Base-by-base conservation (phyloP, 2,797 vertebrate species). In the Lates japonicus region DNA sequence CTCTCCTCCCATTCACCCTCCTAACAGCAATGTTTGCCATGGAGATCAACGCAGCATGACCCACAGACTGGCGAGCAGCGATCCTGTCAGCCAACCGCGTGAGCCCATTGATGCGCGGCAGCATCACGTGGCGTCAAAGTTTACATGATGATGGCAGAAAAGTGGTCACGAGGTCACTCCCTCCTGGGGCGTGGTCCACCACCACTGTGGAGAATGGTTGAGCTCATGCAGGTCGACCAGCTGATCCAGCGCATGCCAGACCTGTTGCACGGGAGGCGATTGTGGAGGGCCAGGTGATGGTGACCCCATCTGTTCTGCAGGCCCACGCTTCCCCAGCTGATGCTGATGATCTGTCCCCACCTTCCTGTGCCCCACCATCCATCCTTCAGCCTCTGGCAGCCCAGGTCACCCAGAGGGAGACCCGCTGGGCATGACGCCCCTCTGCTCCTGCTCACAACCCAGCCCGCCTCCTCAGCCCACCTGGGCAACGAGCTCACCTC, bases 21-120 rank as follows among this genome's bases (percentile, higher is more conserved):
- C 83, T 90, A 92, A 95, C 97, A 99, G 98, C 97, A 92, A 95
- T 98, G 95, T 98, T 97, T 94, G 97, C 97, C 96, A 99, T 99
- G 98, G 97, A 99, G 97, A 98, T 98, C 96, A 99, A 97, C 94
- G 97, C 96, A 99, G 95, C 98, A 97, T 90, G 97, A 99, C 96
- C 96, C 95, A 86, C 96, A 96, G 91, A 99, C 97, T 39, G 97
- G 98, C 65, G 97, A 97, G 95, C 98, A 97, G 94, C 97, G 96
- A 94, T 98, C 96, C 96, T 99, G 94, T 99, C 98, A 35, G 90
- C 97, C 89, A 96, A 96, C 82, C 94, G 96, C 37, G 85, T 98
- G 93, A 97, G 91, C 93, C 97, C 96, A 22, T 92, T 95, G 97
- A 97, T 65, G 96, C 96, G 74, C n/a, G n/a, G n/a, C n/a, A n/a